Base-by-base conservation (phyloP, 2,113 vertebrate species). In the Bubo bubo region DNA sequence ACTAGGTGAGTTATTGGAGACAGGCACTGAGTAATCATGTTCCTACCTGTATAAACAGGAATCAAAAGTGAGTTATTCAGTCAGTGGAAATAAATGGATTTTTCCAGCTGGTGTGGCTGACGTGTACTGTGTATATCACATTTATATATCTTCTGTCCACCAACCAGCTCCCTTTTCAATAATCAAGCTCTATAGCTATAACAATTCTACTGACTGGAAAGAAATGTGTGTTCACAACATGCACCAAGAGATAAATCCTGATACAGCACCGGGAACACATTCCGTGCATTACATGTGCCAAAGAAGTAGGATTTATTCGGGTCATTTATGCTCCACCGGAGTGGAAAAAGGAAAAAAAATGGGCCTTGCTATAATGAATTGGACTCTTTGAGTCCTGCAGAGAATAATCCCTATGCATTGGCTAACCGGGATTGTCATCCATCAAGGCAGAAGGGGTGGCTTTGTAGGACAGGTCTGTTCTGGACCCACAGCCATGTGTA, bases 311-410 rank as follows among this genome's bases (percentile, higher is more conserved):
- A 97, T 97, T 97, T 97, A 97, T 97, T 95, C 3, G 4, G 95
- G 95, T 95, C 96, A 97, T 96, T 97, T 97, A 97, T 95, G 96
- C 97, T 96, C n/a, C 94, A 94, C 86, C 95, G 86, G 95, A 95
- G 95, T 94, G 86, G 93, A 95, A 96, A 95, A 95, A 62, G n/a
- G 24, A 3, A 64, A 80, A 88, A 96, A 96, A 90, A 62, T 73
- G 81, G 74, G 39, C 15, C 76, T 91, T 93, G n/a, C 62, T 95
- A 45, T 96, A 96, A 96, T 70, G 89, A 96, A 95, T 94, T 89
- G 80, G 35, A 53, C 32, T 56, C 58, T 90, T 27, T 66, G 80
- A 86, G 80, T 79, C 43, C 55, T 93, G 53, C 80, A 87, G 83
- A 93, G 58, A 90, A 85, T 88, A 92, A 95, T 93, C 62, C 53